These are phyloP conservation scores for Myanophis thanlyinensis DNA, from an alignment of 2,113 vertebrate species.

Conservation along the genomic window DNA sequence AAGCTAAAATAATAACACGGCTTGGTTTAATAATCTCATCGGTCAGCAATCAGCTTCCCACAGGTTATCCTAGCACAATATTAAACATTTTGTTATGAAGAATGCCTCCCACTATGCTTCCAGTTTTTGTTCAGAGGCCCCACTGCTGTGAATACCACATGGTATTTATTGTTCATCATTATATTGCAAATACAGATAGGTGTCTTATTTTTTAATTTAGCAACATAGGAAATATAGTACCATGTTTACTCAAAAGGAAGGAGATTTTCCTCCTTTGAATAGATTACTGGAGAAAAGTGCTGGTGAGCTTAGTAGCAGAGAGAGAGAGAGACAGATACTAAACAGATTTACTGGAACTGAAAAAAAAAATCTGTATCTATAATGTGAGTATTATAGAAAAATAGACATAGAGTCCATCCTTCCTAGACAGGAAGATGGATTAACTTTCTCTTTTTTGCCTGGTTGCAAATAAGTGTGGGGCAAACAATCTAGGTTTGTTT, in stretches of 20 bases:
- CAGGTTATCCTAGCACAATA: rapidly evolving
- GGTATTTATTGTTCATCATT: not conserved
- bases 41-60: not conserved
- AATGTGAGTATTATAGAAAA: not conserved
- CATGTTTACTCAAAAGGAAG: not conserved
- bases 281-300: not conserved
- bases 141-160: not conserved
- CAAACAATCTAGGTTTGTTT: not conserved
- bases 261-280: not conserved
- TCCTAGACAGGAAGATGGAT: not conserved
- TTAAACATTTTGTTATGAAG: constrained; percentile 1
- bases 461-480: not conserved
- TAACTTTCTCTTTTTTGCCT: not conserved
- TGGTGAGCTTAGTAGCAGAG: not conserved
- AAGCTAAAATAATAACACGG: constrained; percentile 25
- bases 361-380: not conserved
- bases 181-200: not conserved
- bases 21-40: not conserved
- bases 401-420: not conserved
- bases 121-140: not conserved
- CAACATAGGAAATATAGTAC: not conserved
- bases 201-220: not conserved
- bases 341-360: not conserved
- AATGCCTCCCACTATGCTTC: not conserved
- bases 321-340: not conserved